These are phyloP conservation scores for Aldrovandia affinis DNA, from an alignment of 2,797 vertebrate species.

Conservation along the genomic window DNA sequence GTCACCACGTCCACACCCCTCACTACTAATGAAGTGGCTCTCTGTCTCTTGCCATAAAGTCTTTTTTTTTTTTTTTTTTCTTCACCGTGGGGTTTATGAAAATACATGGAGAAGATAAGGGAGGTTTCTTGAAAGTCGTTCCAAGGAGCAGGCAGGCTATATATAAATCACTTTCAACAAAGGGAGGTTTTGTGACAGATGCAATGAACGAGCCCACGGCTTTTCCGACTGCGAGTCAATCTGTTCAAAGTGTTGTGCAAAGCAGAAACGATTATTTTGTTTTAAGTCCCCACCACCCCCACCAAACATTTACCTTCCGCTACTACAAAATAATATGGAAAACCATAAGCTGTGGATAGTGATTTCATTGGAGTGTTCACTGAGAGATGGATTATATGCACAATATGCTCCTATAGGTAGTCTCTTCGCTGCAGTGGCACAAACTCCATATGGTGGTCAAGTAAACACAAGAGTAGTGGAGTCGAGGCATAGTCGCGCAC, in stretches of 20 bases:
- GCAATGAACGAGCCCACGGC: not conserved
- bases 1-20: not conserved
- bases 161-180: slow-evolving; percentile 28
- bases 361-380: not conserved
- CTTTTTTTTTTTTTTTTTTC: not conserved
- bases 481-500: no score
- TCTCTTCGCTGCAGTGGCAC: no score
- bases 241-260: not conserved
- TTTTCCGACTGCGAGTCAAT: slow-evolving; percentile 12
- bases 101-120: slow-evolving; percentile 24
- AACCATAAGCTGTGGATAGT: not conserved
- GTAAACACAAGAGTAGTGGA: no score
- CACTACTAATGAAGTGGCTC: slow-evolving; percentile 7
- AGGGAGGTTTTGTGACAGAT: slow-evolving; percentile 32
- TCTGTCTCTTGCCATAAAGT: slow-evolving; percentile 23
- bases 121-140: slow-evolving; percentile 33
- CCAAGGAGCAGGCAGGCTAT: slow-evolving; percentile 33
- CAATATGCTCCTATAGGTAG: not conserved
- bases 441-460: no score
- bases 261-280: not conserved
- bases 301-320: not conserved
- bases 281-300: not conserved
- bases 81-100: slow-evolving; percentile 26
- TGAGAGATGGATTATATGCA: not conserved
- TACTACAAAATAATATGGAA: not conserved